These are phyloP conservation scores for Hydropsyche betteni DNA, from an alignment of 2,888 invertebrate genomes.

Conservation along the genomic window DNA sequence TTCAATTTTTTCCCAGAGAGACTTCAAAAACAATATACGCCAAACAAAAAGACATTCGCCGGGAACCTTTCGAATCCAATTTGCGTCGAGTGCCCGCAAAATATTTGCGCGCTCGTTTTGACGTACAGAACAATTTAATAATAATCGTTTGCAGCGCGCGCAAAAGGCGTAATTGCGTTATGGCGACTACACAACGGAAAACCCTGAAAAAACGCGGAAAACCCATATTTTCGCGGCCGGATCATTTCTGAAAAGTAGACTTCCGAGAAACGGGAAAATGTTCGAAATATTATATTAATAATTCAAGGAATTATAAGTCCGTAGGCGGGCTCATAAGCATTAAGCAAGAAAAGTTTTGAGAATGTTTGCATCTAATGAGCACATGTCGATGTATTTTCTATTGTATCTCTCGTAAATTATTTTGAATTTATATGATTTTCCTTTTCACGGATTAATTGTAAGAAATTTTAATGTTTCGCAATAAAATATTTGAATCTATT, in stretches of 20 bases:
- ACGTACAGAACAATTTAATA: slow-evolving; percentile 40
- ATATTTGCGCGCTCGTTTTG: slow-evolving; percentile 34
- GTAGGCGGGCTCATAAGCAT: no score
- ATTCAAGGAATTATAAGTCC: not conserved
- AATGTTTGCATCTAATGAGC: no score
- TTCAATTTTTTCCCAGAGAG: not conserved
- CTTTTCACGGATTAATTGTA: no score
- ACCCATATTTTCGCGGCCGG: no score
- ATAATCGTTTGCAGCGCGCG: slow-evolving; percentile 42
- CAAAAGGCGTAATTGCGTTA: slow-evolving; percentile 41
- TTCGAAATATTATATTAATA: not conserved
- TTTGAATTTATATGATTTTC: no score
- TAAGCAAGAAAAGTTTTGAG: no score
- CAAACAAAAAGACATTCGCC: no score
- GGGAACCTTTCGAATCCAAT: slow-evolving; percentile 41
- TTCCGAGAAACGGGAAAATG: not conserved
- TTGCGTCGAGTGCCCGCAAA: slow-evolving; percentile 28
- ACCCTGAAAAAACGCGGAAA: not conserved
- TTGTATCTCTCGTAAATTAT: no score
- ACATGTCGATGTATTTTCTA: no score
- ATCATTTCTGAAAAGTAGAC: no score
- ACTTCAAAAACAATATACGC: slow-evolving; percentile 8
- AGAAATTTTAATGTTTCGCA: no score
- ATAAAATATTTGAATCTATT: no score
- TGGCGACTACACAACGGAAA: not conserved